phyloP scores from a whole-genome alignment of 2,113 vertebrate species.

The Trogon surrucura region DNA sequence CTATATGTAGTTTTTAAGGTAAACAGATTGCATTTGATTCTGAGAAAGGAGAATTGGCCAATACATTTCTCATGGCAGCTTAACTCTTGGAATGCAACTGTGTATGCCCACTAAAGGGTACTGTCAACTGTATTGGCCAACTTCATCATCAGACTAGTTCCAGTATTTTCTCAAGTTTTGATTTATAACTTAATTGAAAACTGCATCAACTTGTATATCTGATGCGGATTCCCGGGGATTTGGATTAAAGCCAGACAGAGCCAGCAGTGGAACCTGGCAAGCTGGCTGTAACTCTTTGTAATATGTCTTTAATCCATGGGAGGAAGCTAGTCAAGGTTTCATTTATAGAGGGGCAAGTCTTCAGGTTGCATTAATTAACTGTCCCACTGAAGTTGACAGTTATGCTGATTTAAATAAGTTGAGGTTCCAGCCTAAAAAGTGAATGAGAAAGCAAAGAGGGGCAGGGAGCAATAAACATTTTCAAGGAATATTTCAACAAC shows the following conservation, averaged over 20 bases:
- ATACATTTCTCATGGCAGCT: not conserved
- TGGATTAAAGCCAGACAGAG: not conserved
- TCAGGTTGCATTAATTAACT: not conserved
- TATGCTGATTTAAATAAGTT: not conserved
- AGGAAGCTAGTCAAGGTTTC: not conserved
- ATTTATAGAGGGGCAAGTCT: not conserved
- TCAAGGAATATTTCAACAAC: not conserved
- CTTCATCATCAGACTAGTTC: not conserved
- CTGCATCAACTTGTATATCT: not conserved
- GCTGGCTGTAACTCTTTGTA: not conserved
- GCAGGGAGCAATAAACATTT: not conserved
- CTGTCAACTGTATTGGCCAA: not conserved
- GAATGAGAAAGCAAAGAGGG: not conserved
- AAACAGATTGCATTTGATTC: not conserved
- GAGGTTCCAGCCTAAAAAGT: not conserved
- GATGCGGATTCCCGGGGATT: not conserved
- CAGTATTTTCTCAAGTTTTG: not conserved
- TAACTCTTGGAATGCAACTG: not conserved
- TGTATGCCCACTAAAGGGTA: not conserved
- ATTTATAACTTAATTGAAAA: not conserved
- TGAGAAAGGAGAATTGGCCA: not conserved
- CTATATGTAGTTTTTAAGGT: not conserved
- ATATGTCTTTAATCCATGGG: not conserved
- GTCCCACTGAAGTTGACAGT: not conserved
- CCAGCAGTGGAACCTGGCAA: not conserved